A percentile compares a stretch with the other conserved stretches of the same genome.
Conservation (phyloP, 2,888 invertebrate species). For the Stenodera caucasica region DNA sequence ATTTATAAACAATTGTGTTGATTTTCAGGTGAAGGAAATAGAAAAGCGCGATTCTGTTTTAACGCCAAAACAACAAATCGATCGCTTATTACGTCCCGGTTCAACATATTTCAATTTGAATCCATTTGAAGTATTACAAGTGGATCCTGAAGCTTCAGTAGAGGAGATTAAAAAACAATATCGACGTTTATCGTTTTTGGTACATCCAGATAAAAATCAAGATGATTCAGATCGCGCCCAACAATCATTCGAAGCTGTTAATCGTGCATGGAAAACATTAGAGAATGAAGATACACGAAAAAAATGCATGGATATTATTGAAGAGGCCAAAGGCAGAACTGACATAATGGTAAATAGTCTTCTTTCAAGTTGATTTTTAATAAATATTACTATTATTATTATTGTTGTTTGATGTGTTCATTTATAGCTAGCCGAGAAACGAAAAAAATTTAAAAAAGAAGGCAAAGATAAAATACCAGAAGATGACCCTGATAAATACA, state of each 20-base stretch:
- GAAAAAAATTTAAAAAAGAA: conserved; percentile 92
- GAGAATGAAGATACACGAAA: conserved; percentile 93
- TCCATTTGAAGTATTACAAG: conserved; percentile 89
- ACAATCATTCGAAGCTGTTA: conserved; percentile 88
- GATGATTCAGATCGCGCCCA: conserved; percentile 95
- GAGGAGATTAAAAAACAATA: conserved; percentile 98
- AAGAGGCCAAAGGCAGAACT: conserved; percentile 93
- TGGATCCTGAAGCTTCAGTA: conserved; percentile 85
- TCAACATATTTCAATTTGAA: conserved; percentile 99
- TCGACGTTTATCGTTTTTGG: conserved; percentile 91
- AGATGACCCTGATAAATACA: conserved; percentile 81
- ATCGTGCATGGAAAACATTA: conserved; percentile 92
- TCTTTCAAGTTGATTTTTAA: conserved; percentile 2
- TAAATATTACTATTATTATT: conserved; percentile 5
- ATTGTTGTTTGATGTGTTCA: conserved; percentile 7
- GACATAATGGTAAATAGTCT: conserved; percentile 77
- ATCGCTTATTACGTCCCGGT: conserved; percentile 91
- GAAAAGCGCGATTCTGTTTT: conserved; percentile 96
- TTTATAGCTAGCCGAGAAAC: conserved; percentile 84
- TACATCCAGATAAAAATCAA: conserved; percentile 99
- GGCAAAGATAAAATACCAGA: conserved; percentile 85
- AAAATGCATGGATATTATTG: conserved; percentile 93
- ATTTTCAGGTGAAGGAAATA: conserved; percentile 91
- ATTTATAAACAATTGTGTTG: conserved; percentile 8
- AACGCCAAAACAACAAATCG: conserved; percentile 97